Evolutionary conservation across 2,113 vertebrate species (phyloP), one percentile per base, ranked within the genome.

Genomic region (Tragelaphus scriptus): DNA sequence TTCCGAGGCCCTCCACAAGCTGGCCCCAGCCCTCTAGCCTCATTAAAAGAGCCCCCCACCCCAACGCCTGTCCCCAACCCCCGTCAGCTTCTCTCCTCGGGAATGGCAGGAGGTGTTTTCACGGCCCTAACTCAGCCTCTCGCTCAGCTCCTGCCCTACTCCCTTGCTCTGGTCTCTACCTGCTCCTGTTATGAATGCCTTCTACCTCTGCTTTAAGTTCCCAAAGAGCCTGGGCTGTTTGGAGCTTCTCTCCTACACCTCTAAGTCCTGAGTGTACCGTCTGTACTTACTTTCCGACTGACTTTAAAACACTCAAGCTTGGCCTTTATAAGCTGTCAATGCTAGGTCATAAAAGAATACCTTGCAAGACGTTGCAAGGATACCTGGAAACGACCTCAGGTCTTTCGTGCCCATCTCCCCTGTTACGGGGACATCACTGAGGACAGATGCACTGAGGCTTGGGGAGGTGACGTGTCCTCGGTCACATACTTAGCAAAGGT

Each of bases 111-210:
- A 59, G 23, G 44, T 12, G 56, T 23, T 32, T 53, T 58, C 58
- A 7, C 1, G 7, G 6, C 30, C 59, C 7, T 9, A 79, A 44
- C 25, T 15, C 36, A 10, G 5, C 14, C 3, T 1, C 25, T 49
- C 63, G 8, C 53, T 19, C 0, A 3, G 84, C 10, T 32, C 75
- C 5, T 6, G 75, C 65, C 40, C 28, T 32, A 3, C 15, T 21
- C 13, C 55, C 19, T 55, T 30, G 68, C 36, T 63, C 58, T 1
- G 5, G 58, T 21, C 44, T 47, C 1, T 6, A 7, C 16, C 40
- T 2, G 15, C 13, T 58, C 81, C 56, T 53, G 63, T 58, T 30
- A 5, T 8, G 51, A 4, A 1, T 4, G 23, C 61, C 47, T 86
- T 65, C 49, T n/a, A 80, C 30, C 30, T 81, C 15, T 25, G 28